Percentiles rank a stretch among this genome's conserved stretches.
phyloP scores from a whole-genome alignment of 1,140 invertebrate genomes.

The Pectinophora gossypiella region DNA sequence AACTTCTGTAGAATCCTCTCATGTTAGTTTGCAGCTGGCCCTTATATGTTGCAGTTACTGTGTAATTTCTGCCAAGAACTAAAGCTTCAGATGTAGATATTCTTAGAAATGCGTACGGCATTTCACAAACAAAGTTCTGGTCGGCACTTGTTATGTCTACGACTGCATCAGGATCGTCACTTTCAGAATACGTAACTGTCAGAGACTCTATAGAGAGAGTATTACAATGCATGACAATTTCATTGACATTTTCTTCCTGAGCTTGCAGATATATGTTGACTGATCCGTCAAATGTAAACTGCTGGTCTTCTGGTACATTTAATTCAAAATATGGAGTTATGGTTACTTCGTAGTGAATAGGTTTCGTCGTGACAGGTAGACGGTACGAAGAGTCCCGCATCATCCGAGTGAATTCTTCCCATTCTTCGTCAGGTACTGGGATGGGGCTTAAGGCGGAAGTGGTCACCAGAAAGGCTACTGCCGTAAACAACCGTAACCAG shows the following conservation, averaged over 20 bases:
- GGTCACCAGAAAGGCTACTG: constrained; percentile 35
- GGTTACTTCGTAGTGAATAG: constrained; percentile 77
- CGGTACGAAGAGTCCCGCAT: constrained; percentile 44
- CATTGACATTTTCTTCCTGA: constrained; percentile 31
- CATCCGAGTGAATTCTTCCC: constrained; percentile 37
- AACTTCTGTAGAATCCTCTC: constrained; percentile 77
- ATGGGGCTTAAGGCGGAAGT: constrained; percentile 37
- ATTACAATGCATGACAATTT: constrained; percentile 80
- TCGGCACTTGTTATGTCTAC: constrained; percentile 16
- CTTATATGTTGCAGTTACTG: constrained; percentile 43
- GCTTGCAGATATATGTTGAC: constrained; percentile 71
- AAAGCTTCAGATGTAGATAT: constrained; percentile 30
- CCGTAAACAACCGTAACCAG: constrained; percentile 40
- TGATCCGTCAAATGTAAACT: constrained; percentile 78
- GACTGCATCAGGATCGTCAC: neutral
- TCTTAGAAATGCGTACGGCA: constrained; percentile 46
- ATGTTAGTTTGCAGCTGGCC: constrained; percentile 72
- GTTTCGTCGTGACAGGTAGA: constrained; percentile 42
- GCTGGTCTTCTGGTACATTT: constrained; percentile 38
- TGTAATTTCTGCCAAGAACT: constrained; percentile 28
- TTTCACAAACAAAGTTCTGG: constrained; percentile 33
- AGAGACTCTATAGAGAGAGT: constrained; percentile 70
- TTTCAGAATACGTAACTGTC: constrained; percentile 14
- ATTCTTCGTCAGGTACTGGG: constrained; percentile 47
- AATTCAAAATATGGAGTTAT: constrained; percentile 77